A percentile compares a stretch with the other conserved stretches of the same genome.
Evolutionary conservation across 2,113 vertebrate genomes (phyloP).

Genomic region (Tyto alba): DNA sequence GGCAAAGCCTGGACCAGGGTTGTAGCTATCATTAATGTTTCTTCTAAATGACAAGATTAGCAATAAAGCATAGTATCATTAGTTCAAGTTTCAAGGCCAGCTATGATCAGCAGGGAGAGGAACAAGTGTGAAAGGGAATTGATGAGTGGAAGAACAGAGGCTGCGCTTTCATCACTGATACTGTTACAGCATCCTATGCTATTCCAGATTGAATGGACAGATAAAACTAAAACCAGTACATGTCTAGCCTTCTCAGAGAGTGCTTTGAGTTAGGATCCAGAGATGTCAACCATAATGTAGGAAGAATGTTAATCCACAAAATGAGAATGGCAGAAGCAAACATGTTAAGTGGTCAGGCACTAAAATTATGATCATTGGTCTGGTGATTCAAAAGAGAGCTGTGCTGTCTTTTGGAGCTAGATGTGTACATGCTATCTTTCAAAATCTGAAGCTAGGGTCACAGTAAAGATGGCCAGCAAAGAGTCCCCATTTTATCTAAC

Average conservation of each 20-base stretch:
- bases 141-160: neutral
- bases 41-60: neutral
- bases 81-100: neutral
- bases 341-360: neutral
- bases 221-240: neutral
- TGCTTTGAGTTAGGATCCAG: neutral
- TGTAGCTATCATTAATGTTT: neutral
- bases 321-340: neutral
- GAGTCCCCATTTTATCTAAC: neutral
- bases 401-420: neutral
- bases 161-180: neutral
- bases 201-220: neutral
- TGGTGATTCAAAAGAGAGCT: neutral
- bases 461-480: neutral
- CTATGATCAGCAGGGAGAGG: neutral
- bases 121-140: neutral
- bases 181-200: neutral
- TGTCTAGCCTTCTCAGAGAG: neutral
- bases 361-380: neutral
- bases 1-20: neutral
- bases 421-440: neutral
- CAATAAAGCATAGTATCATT: neutral
- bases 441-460: neutral
- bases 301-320: neutral
- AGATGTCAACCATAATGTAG: neutral